Conservation (phyloP, 2,888 invertebrate species). For the Eristalis intricaria region DNA sequence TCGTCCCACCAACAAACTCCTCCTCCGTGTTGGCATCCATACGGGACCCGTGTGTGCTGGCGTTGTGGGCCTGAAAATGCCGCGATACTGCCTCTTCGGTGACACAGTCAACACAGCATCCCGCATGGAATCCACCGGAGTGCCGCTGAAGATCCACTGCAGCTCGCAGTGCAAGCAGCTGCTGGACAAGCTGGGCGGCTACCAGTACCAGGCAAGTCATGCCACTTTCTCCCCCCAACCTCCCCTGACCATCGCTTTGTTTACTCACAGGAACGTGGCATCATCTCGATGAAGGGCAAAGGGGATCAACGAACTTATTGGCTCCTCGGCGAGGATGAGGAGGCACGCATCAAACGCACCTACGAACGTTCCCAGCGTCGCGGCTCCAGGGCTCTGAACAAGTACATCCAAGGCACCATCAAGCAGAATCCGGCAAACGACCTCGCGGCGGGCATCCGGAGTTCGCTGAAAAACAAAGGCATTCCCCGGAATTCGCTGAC, state of each 20-base stretch:
- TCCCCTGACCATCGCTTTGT: no score
- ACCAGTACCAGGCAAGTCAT: slow-evolving; percentile 81
- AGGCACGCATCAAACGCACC: slow-evolving; percentile 83
- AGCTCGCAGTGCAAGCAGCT: slow-evolving; percentile 87
- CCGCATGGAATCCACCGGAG: slow-evolving; percentile 92
- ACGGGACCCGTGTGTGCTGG: slow-evolving; percentile 96
- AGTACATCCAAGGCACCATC: slow-evolving; percentile 79
- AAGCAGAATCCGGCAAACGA: slow-evolving; percentile 77
- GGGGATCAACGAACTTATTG: slow-evolving; percentile 92
- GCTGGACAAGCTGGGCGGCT: slow-evolving; percentile 88
- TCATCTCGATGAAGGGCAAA: slow-evolving; percentile 92
- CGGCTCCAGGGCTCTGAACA: slow-evolving; percentile 80
- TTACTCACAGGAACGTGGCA: slow-evolving; percentile 86
- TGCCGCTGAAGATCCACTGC: slow-evolving; percentile 92
- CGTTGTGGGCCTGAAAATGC: slow-evolving; percentile 96
- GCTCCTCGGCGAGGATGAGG: slow-evolving; percentile 89
- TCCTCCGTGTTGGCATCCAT: slow-evolving; percentile 95
- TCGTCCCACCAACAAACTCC: slow-evolving; percentile 90
- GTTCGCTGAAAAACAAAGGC: slow-evolving; percentile 87
- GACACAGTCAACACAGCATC: slow-evolving; percentile 96
- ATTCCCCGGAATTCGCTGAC: slow-evolving; percentile 83
- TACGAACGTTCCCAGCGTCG: slow-evolving; percentile 82
- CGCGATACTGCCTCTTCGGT: slow-evolving; percentile 94
- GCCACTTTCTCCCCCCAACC: neutral
- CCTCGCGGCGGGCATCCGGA: slow-evolving; percentile 82